A percentile compares a stretch with the other conserved stretches of the same genome.
Evolutionary conservation across 1,140 invertebrate genomes (phyloP).

Genomic region (Zaprionus camerounensis): DNA sequence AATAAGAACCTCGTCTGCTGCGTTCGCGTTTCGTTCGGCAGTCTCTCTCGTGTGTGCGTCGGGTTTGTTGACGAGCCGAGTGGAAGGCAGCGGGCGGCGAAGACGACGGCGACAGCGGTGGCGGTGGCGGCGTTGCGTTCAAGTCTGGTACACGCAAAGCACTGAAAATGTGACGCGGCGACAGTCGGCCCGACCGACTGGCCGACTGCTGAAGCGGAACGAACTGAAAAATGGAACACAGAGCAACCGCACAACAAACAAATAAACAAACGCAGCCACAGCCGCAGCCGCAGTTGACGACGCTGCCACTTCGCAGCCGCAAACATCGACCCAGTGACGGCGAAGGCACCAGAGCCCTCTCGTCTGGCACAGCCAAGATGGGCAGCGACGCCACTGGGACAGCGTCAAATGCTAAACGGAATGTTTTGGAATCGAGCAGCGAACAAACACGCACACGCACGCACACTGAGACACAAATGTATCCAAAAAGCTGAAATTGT

Average conservation of each 20-base stretch:
- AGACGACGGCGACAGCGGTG: constrained; percentile 7
- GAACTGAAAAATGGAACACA: constrained; percentile 49
- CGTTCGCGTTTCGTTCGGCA: constrained; percentile 10
- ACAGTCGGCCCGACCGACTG: constrained; percentile 48
- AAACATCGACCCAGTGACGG: constrained; percentile 63
- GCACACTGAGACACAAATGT: constrained; percentile 8
- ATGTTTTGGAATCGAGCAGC: constrained; percentile 32
- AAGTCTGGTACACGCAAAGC: constrained; percentile 66
- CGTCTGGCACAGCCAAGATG: neutral
- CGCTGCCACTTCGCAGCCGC: constrained; percentile 40
- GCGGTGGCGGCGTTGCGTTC: constrained; percentile 59
- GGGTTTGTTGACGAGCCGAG: constrained; percentile 34
- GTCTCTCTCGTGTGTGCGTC: constrained; percentile 5
- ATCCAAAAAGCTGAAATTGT: constrained; percentile 28
- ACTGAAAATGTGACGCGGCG: constrained; percentile 55
- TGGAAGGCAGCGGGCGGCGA: constrained; percentile 29
- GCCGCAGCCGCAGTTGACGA: constrained; percentile 15
- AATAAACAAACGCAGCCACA: constrained; percentile 58
- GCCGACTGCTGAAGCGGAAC: constrained; percentile 57
- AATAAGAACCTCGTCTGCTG: constrained; percentile 70
- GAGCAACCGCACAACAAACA: constrained; percentile 57
- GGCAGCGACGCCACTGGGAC: constrained; percentile 42
- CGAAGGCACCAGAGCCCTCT: constrained; percentile 1
- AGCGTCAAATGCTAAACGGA: constrained; percentile 25
- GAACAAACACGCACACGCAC: constrained; percentile 7